Conservation (phyloP, 2,888 invertebrate genomes). For the Orthosia incerta region DNA sequence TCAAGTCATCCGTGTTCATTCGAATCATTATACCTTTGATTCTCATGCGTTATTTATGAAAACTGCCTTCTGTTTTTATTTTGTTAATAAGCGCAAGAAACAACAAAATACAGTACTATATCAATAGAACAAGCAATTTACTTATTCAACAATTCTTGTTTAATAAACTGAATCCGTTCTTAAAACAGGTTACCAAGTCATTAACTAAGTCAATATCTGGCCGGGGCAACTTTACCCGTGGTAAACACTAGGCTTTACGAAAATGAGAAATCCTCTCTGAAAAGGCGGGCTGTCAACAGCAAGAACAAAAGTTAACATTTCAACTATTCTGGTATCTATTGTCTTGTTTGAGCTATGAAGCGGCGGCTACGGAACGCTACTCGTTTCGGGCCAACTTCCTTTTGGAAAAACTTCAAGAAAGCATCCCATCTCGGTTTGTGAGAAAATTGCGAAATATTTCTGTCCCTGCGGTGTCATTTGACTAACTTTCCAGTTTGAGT, state of each 20-base stretch:
- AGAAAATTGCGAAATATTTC: conserved; percentile 86
- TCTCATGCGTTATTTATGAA: neutral
- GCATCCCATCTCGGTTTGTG: conserved; percentile 80
- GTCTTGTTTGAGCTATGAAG: conserved; percentile 75
- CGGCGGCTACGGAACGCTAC: conserved; percentile 71
- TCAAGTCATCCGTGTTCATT: neutral
- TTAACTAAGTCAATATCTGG: conserved; percentile 50
- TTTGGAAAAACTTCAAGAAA: conserved; percentile 81
- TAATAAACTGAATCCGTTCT: conserved; percentile 39
- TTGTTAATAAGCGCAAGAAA: neutral
- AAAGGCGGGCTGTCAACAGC: conserved; percentile 69
- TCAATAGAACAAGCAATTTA: conserved; percentile 14
- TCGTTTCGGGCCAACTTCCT: conserved; percentile 78
- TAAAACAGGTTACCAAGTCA: conserved; percentile 50
- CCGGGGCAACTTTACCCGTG: conserved; percentile 29
- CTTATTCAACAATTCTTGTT: conserved; percentile 30
- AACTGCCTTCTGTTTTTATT: neutral
- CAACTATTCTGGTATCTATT: conserved; percentile 80
- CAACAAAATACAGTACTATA: neutral
- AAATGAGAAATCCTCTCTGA: conserved; percentile 64
- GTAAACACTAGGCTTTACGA: conserved; percentile 59
- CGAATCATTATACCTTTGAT: neutral
- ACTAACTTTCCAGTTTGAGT: conserved; percentile 87
- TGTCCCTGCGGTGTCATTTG: conserved; percentile 88
- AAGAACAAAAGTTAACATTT: conserved; percentile 78